phyloP scores from a whole-genome alignment of 2,888 invertebrate genomes.

The Pecten maximus region DNA sequence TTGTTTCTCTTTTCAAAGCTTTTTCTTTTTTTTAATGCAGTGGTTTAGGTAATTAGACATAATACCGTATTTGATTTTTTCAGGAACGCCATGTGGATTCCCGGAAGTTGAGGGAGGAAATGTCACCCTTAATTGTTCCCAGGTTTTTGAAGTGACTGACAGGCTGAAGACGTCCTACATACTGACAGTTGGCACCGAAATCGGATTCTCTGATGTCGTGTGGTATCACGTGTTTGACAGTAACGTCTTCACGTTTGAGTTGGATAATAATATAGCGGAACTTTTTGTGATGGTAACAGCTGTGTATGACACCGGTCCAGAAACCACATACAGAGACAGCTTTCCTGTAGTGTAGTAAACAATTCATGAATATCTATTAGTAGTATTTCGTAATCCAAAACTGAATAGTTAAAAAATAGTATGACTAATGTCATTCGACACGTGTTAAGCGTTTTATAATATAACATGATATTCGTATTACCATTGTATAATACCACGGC shows the following conservation, averaged over 20 bases:
- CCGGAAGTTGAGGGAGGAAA: not conserved
- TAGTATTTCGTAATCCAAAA: no score
- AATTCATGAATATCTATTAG: no score
- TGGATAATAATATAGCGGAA: not conserved
- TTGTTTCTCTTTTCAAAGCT: no score
- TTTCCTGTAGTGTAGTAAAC: not conserved
- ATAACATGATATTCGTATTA: no score
- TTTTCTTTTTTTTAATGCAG: not conserved
- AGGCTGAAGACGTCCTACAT: not conserved
- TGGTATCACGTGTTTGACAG: not conserved
- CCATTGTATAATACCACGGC: no score
- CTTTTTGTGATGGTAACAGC: not conserved
- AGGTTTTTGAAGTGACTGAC: not conserved
- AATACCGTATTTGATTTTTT: not conserved
- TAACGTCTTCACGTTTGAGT: not conserved
- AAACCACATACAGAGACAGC: not conserved
- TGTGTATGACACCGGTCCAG: not conserved
- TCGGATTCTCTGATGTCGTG: not conserved
- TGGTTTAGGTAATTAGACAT: no score
- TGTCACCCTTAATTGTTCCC: not conserved
- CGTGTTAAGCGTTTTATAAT: no score
- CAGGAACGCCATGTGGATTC: not conserved
- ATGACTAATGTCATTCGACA: no score
- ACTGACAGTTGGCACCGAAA: not conserved
- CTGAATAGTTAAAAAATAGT: no score